Evolutionary conservation across 2,797 vertebrate species (phyloP), one percentile per base, ranked within the genome.

Genomic region (Acrocephalus scirpaceus): DNA sequence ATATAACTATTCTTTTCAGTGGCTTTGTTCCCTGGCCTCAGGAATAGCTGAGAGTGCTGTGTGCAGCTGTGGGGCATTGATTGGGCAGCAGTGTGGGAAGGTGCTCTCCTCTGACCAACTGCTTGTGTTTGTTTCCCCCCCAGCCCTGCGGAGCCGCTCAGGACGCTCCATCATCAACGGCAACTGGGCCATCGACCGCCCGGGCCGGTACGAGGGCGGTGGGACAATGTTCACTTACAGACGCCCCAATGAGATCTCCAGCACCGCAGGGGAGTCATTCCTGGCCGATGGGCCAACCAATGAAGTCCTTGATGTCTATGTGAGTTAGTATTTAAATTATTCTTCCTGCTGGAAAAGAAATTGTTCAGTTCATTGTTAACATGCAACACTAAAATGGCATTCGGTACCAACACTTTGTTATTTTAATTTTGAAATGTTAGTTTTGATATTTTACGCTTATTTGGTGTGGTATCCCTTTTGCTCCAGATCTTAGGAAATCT

Each of bases 131-230:
- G 22, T 93, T 45, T 94, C 67, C 51, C 56, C 51, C 27, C 2
- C 97, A 99, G 99, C 99, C 15, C 94, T 99, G 90, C 97, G 98
- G 83, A 99, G 99, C 88, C 98, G 98, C 67, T 99, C 99, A 0
- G 99, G 99, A 5, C 98, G 98, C 80, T 99, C 99, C 93, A 99
- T 99, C 97, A 99, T 99, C 96, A 99, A 99, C 16, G 99, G 99
- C 26, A 99, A 99, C 98, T 99, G 99, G 99, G 99, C 99, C 10
- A 99, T 99, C 50, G 99, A 99, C 91, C 98, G 99, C 14, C 99
- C 99, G 1, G 99, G 99, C 56, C 98, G 98, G 88, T 99, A 99
- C 0, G 99, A 99, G 86, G 99, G 99, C 5, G 99, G 98, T 30
- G 99, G 99, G 44, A 99, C 99, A 5, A 98, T 99, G 98, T 99